Evolutionary conservation across 1,140 invertebrate genomes (phyloP), one percentile per base, ranked within the genome.

Genomic region (Euwallacea fornicatus): DNA sequence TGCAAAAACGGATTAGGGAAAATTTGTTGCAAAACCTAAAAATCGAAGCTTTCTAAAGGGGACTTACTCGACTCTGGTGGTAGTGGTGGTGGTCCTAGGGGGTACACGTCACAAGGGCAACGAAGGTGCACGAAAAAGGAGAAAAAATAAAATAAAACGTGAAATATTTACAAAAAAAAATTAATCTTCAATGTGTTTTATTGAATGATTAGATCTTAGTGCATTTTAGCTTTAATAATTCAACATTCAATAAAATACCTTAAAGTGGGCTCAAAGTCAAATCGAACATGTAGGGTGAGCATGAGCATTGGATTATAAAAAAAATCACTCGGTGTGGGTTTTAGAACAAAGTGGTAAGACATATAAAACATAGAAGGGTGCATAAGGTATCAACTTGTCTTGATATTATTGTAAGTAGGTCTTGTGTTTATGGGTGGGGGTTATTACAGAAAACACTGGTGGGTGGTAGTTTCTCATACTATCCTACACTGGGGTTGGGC

Each of bases 31-130:
- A 61, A 69, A 69, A 56, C 15, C 59, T 61, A 53, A 59, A 63
- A 70, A 43, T 64, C 53, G 43, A 59, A 63, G 50, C 53, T 44
- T 63, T 65, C 63, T 66, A 65, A 50, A 42, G 46, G 65, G 59
- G 64, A 82, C 81, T 81, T 81, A 80, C 79, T 81, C 81, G 80
- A 80, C 79, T 78, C 80, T 81, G 77, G 78, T 75, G 73, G 76
- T 79, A 73, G 79, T 81, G 73, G 77, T 78, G 55, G 76, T 78
- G 60, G 77, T 78, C 76, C 78, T 79, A 75, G 71, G 71, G 60
- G 69, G 74, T 71, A 75, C 74, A 75, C 72, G 73, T 73, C 76
- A 75, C 72, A 78, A 74, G 73, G 71, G 71, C 72, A 64, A 69
- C 46, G 33, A 58, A 71, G 64, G 75, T 72, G 80, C 78, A 80